A percentile compares a stretch with the other conserved stretches of the same genome.
Evolutionary conservation across 2,113 vertebrate genomes (phyloP).

Genomic region (Ptychochromis oligacanthus): DNA sequence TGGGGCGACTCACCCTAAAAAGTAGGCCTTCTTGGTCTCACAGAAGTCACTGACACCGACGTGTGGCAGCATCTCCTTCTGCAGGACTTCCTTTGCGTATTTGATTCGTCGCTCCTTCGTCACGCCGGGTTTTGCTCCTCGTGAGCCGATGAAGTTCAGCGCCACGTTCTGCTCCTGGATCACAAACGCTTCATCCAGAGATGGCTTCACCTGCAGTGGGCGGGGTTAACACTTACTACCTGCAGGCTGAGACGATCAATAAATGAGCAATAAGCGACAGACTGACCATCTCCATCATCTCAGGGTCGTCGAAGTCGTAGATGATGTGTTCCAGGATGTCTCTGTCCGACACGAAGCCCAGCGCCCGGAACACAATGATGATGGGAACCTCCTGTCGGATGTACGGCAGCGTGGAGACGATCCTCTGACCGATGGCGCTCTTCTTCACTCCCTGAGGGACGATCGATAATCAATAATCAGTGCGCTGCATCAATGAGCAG

Average conservation of each 20-base stretch:
- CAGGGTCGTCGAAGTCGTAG: slow-evolving; percentile 98
- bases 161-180: slow-evolving; percentile 99
- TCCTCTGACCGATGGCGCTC: slow-evolving; percentile 97
- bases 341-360: slow-evolving; percentile 97
- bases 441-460: slow-evolving; percentile 92
- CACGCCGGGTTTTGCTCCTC: slow-evolving; percentile 98
- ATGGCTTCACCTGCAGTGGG: slow-evolving; percentile 90
- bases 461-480: neutral
- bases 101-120: slow-evolving; percentile 98
- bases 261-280: neutral
- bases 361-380: slow-evolving; percentile 96
- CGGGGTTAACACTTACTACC: neutral
- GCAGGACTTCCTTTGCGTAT: slow-evolving; percentile 97
- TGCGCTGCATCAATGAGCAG: neutral
- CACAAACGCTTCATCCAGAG: slow-evolving; percentile 97
- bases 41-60: slow-evolving; percentile 99
- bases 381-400: slow-evolving; percentile 99
- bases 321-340: slow-evolving; percentile 99
- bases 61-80: slow-evolving; percentile 98
- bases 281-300: slow-evolving; percentile 99
- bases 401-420: slow-evolving; percentile 95
- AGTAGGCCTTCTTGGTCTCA: slow-evolving; percentile 99
- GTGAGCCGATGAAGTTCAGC: slow-evolving; percentile 96
- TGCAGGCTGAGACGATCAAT: no score
- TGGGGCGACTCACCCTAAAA: slow-evolving; percentile 88